Conservation (phyloP, 2,797 vertebrate genomes). For the Naso thynnoides region DNA sequence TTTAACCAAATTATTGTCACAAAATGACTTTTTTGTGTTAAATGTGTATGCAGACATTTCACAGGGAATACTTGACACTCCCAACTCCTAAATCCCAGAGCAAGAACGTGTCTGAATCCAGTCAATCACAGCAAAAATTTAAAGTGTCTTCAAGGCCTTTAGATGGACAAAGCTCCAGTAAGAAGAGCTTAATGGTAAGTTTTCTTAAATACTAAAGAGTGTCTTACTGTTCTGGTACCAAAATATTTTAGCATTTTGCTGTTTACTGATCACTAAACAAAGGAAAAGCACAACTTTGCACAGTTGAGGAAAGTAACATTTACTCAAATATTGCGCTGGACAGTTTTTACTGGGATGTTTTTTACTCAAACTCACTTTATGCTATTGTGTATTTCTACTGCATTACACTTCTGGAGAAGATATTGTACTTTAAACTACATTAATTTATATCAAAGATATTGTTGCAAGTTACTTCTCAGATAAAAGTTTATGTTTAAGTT, state of each 20-base stretch:
- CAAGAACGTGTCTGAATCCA: constrained; percentile 68
- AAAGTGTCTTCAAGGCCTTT: constrained; percentile 76
- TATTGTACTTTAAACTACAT: too few species aligned
- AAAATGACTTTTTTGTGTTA: not conserved
- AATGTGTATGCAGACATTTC: constrained; percentile 83
- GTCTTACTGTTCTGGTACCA: not conserved
- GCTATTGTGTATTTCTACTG: too few species aligned
- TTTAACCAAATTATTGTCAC: not conserved
- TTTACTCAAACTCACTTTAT: too few species aligned
- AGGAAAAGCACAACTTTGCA: not conserved
- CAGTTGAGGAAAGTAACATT: not conserved
- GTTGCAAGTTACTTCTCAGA: too few species aligned
- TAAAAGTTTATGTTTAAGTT: too few species aligned
- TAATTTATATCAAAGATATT: too few species aligned
- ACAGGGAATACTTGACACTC: constrained; percentile 91
- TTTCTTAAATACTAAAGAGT: not conserved
- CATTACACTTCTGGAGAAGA: too few species aligned
- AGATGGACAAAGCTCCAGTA: constrained; percentile 76
- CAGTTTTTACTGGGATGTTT: too few species aligned
- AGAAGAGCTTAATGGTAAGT: constrained; percentile 84
- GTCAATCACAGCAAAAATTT: constrained; percentile 80
- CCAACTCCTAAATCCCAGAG: constrained; percentile 88
- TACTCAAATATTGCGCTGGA: too few species aligned
- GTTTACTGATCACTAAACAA: not conserved
- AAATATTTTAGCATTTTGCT: not conserved